Base-by-base conservation (phyloP, 2,888 invertebrate genomes). In the Rhopalosiphum nymphaeae region DNA sequence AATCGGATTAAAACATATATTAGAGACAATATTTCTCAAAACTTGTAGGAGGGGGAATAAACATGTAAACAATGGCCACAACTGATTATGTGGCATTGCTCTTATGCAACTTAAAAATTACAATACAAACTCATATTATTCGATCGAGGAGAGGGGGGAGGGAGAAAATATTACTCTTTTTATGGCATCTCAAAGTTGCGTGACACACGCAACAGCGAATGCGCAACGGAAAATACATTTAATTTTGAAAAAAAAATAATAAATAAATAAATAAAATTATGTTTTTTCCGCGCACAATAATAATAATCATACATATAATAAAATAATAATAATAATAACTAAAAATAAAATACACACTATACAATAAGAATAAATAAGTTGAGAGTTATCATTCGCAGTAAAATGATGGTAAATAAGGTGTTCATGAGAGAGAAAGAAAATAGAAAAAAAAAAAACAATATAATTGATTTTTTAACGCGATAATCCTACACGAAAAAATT, bases 271-370 rank as follows among this genome's bases (percentile, higher is more conserved):
- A 88, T 85, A 89, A 85, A 67, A 94, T 93, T 36, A 93, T 93
- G 89, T 67, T 94, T 89, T 78, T 67, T 91, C 94, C 86, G 86
- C 85, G 91, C 85, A 90, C 88, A 88, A 53, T 89, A 90, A 91
- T 91, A 94, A 94, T 94, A 94, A 90, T 94, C 89, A 90, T 89
- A 93, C 61, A 87, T 89, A 53, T 42, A 92, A 89, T 92, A 93
- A 67, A 94, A 94, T 94, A 94, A 86, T 93, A 93, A 93, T 93
- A 90, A 94, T 87, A 94, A 94, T 94, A 94, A 94, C 94, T 94
- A 94, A 86, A 93, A 94, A 91, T 94, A 94, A 94, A 94, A 94
- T 94, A 94, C 94, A 94, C 61, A 94, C 94, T 94, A 94, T 94
- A 94, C 94, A 94, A 94, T 94, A 94, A 94, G 94, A 94, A 94